Percentiles rank a stretch among this genome's conserved stretches.
Evolutionary conservation across 2,888 invertebrate genomes (phyloP).

Genomic region (Eristalis tenax): DNA sequence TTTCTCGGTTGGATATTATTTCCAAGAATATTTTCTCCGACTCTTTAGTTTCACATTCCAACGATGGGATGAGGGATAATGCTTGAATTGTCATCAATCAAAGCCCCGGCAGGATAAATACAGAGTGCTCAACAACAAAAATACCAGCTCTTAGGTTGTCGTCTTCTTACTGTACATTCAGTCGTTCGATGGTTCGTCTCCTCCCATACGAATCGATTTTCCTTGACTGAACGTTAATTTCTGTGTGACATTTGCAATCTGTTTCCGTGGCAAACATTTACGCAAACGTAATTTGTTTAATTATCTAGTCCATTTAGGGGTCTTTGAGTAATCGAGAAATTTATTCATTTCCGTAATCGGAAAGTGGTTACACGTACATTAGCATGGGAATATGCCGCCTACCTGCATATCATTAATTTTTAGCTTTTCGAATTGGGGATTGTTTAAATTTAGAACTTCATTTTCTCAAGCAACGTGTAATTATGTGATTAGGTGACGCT

Average conservation of each 20-base stretch:
- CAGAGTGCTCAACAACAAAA: constrained; percentile 60
- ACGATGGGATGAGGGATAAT: constrained; percentile 50
- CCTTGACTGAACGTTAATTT: constrained; percentile 56
- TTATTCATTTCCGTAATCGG: constrained; percentile 17
- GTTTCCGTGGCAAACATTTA: constrained; percentile 41
- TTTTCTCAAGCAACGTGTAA: too few species aligned
- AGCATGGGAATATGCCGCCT: neutral
- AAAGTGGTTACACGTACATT: neutral
- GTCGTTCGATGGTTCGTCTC: constrained; percentile 15
- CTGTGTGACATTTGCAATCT: constrained; percentile 64
- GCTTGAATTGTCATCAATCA: constrained; percentile 70
- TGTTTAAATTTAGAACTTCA: too few species aligned
- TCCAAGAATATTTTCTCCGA: constrained; percentile 17
- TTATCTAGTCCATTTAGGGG: constrained; percentile 47
- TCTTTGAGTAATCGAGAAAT: constrained; percentile 27
- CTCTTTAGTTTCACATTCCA: constrained; percentile 38
- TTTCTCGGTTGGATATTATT: constrained; percentile 4
- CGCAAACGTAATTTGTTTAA: constrained; percentile 64
- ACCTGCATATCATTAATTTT: neutral
- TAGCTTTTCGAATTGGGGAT: neutral
- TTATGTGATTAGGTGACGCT: too few species aligned
- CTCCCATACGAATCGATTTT: constrained; percentile 54
- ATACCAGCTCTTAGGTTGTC: constrained; percentile 23
- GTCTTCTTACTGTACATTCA: constrained; percentile 8
- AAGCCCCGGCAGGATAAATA: constrained; percentile 59